Evolutionary conservation across 1,140 invertebrate species (phyloP).

Genomic region (Acromyrmex echinatior): DNA sequence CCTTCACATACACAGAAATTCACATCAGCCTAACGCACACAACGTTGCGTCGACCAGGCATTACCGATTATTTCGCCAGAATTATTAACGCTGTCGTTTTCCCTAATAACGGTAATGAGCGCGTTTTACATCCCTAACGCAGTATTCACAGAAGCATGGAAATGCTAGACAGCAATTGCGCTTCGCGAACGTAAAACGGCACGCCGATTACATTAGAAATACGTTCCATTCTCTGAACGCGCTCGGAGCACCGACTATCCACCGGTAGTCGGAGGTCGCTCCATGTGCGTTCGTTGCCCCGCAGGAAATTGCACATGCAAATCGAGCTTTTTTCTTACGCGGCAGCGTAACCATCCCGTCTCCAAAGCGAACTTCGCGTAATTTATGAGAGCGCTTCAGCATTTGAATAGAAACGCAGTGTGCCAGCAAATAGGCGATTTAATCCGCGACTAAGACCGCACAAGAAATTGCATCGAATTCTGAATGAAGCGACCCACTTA

Average conservation of each 20-base stretch:
- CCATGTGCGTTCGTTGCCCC: conserved; percentile 66
- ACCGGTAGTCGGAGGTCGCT: conserved; percentile 54
- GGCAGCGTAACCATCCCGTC: conserved; percentile 53
- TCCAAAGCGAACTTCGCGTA: conserved; percentile 52
- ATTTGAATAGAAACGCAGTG: conserved; percentile 50
- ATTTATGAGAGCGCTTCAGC: conserved; percentile 52
- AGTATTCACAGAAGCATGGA: conserved; percentile 56
- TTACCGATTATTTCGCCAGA: conserved; percentile 68
- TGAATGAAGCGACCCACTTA: background rate
- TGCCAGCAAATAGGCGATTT: conserved; percentile 59
- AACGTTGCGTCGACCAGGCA: conserved; percentile 2
- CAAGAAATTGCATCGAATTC: conserved; percentile 55
- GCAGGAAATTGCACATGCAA: conserved; percentile 74
- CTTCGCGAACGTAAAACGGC: conserved; percentile 48
- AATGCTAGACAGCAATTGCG: conserved; percentile 68
- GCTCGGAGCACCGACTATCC: conserved; percentile 8
- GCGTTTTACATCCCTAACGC: conserved; percentile 57
- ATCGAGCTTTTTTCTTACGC: conserved; percentile 65
- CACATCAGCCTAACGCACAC: background rate
- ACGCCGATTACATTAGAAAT: conserved; percentile 69
- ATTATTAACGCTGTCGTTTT: conserved; percentile 69
- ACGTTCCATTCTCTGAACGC: conserved; percentile 66
- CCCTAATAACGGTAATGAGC: conserved; percentile 68
- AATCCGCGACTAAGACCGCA: conserved; percentile 50
- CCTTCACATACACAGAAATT: conserved; percentile 9